Percentiles rank a stretch among this genome's conserved stretches.
Conservation (phyloP, 2,888 invertebrate species). For the Sesia apiformis region DNA sequence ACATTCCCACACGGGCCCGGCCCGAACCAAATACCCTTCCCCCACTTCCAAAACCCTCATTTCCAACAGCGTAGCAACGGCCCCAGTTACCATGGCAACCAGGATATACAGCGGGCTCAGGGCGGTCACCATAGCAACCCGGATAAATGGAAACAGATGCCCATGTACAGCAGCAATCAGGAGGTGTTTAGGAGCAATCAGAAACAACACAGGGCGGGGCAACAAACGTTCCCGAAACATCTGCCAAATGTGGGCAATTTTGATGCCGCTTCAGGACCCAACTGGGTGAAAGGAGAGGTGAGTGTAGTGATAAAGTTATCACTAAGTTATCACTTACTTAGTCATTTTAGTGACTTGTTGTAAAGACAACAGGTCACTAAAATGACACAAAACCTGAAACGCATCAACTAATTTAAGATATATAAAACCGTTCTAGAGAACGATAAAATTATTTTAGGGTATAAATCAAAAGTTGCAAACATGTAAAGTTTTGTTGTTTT, state of each 20-base stretch:
- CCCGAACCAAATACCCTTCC: conserved; percentile 39
- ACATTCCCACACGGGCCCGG: conserved; percentile 33
- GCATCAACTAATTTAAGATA: no score
- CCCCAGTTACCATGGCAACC: conserved; percentile 2
- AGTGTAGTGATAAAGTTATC: conserved; percentile 1
- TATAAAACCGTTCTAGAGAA: no score
- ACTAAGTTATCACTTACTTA: no score
- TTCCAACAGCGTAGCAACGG: conserved; percentile 22
- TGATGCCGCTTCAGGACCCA: conserved; percentile 30
- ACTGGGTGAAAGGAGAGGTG: conserved; percentile 31
- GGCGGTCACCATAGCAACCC: not conserved
- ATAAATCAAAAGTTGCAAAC: no score
- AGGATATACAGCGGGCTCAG: conserved; percentile 7
- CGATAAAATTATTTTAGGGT: no score
- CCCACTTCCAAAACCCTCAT: conserved; percentile 38
- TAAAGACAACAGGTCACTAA: no score
- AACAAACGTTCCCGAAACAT: conserved; percentile 29
- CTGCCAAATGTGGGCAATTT: conserved; percentile 28
- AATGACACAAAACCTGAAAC: no score
- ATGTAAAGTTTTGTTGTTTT: no score
- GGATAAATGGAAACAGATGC: not conserved
- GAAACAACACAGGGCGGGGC: not conserved
- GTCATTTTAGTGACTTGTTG: no score
- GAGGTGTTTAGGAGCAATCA: conserved; percentile 8
- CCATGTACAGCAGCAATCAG: conserved; percentile 6